Conservation (phyloP, 2,113 vertebrate genomes). For the Cyanoderma ruficeps region DNA sequence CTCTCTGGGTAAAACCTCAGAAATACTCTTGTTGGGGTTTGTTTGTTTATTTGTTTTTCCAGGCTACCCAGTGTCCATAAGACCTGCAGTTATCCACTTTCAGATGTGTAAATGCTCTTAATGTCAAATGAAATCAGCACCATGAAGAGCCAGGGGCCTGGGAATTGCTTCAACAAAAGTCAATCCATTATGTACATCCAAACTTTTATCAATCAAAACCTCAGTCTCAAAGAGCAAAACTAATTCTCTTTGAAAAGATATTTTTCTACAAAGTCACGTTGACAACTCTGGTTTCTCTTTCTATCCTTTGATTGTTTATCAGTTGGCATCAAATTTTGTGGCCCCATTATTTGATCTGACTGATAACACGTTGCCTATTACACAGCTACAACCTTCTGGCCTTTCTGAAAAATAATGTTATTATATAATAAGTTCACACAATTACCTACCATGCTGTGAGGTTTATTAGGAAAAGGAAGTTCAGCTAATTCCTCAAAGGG, state of each 20-base stretch:
- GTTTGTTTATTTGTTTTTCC: not conserved
- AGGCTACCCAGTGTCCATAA: not conserved
- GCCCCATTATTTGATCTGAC: not conserved
- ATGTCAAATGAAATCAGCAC: not conserved
- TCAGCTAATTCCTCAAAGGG: not conserved
- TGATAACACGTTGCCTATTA: not conserved
- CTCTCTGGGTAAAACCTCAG: not conserved
- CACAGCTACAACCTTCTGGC: not conserved
- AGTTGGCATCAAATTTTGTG: not conserved
- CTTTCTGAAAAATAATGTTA: not conserved
- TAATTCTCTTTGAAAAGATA: not conserved
- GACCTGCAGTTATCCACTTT: not conserved
- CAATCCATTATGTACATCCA: not conserved
- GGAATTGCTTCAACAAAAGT: not conserved
- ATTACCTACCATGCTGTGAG: not conserved
- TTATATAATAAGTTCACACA: not conserved
- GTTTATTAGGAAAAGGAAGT: not conserved
- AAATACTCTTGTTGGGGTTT: not conserved
- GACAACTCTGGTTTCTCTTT: not conserved
- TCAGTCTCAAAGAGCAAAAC: not conserved
- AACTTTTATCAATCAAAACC: not conserved
- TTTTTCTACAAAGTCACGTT: not conserved
- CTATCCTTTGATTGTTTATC: not conserved
- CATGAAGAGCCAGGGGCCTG: not conserved
- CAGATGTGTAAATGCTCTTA: not conserved